phyloP scores from a whole-genome alignment of 2,113 vertebrate genomes.

The Suricata suricatta region DNA sequence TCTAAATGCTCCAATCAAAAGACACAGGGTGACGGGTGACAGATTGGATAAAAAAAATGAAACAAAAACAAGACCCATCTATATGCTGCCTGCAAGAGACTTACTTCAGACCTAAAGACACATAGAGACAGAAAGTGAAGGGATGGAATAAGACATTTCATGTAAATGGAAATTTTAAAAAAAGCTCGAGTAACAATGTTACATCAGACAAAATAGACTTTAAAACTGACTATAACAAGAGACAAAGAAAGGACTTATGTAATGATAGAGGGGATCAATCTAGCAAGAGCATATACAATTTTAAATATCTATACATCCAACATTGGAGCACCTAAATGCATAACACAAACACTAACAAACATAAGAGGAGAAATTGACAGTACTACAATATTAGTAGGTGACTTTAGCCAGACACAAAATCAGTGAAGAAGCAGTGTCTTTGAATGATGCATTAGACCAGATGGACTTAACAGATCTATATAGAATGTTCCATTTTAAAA shows the following conservation, averaged over 20 bases:
- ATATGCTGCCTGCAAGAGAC: background rate
- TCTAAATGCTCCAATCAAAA: background rate
- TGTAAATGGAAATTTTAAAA: too few relatives aligned
- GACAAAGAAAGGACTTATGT: background rate
- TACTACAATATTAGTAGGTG: fast-evolving
- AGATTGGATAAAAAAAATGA: too few relatives aligned
- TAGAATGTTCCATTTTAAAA: background rate
- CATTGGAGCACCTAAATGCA: background rate
- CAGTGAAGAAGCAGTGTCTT: background rate
- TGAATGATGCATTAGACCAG: background rate
- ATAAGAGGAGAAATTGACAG: background rate
- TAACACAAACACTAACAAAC: background rate
- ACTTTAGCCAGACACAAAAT: background rate
- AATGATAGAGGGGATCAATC: background rate
- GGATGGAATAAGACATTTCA: too few relatives aligned
- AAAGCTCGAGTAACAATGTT: background rate
- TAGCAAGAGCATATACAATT: background rate
- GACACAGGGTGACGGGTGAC: background rate
- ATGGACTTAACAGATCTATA: background rate
- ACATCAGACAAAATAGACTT: background rate
- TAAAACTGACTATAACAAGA: background rate
- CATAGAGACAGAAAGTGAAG: background rate
- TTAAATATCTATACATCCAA: background rate
- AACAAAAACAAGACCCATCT: background rate
- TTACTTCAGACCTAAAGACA: background rate